phyloP scores from a whole-genome alignment of 2,888 invertebrate species.

The Sialis lutaria region DNA sequence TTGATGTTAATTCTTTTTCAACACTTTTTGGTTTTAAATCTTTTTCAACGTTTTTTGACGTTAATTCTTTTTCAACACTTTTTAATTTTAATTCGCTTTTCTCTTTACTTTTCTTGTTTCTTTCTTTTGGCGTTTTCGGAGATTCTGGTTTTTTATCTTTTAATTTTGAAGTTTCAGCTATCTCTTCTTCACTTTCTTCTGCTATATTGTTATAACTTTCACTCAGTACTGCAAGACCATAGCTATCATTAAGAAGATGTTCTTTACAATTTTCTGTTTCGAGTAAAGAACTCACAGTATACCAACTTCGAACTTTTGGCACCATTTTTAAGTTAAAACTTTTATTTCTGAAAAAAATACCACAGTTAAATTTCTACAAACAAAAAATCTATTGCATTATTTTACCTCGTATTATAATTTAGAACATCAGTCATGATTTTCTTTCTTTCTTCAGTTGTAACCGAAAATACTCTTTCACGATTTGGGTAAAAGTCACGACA shows the following conservation, averaged over 20 bases:
- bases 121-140: background rate
- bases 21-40: too few relatives aligned
- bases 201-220: constrained; percentile 6
- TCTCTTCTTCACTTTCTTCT: constrained; percentile 7
- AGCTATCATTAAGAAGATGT: constrained; percentile 3
- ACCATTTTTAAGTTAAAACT: background rate
- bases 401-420: background rate
- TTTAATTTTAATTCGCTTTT: background rate
- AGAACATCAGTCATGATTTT: background rate
- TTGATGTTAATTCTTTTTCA: too few relatives aligned
- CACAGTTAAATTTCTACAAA: background rate
- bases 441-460: background rate
- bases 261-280: background rate
- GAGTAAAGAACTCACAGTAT: too few relatives aligned
- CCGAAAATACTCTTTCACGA: background rate
- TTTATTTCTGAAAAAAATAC: background rate
- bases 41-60: too few relatives aligned
- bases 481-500: background rate
- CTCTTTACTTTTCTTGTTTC: background rate
- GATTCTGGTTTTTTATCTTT: background rate
- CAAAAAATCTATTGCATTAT: background rate
- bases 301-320: background rate
- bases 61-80: background rate
- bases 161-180: background rate
- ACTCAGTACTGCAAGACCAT: constrained; percentile 7